A percentile compares a stretch with the other conserved stretches of the same genome.
These are phyloP conservation scores for Sinella curviseta DNA, from an alignment of 1,140 invertebrate species.

Conservation along the genomic window DNA sequence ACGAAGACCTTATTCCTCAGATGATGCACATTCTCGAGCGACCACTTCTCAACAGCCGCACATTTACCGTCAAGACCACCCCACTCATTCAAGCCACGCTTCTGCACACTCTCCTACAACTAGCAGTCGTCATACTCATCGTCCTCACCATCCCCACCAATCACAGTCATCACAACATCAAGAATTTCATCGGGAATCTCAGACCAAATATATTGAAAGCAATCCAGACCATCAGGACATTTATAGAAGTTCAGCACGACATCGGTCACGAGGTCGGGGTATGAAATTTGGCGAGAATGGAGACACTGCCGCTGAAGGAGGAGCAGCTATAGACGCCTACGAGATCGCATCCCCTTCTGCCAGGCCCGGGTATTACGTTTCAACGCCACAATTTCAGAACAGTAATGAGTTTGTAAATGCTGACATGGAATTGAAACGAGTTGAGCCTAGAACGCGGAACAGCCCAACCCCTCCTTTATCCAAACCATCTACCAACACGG, in stretches of 20 bases:
- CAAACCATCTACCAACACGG: not conserved
- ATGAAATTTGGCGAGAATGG: not conserved
- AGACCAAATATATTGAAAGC: not conserved
- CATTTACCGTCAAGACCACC: not conserved
- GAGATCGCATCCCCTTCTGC: not conserved
- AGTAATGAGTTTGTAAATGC: not conserved
- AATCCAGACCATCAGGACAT: not conserved
- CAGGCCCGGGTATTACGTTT: not conserved
- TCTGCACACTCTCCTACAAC: not conserved
- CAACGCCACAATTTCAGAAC: not conserved
- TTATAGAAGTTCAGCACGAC: not conserved
- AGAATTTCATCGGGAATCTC: no score
- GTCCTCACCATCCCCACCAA: not conserved
- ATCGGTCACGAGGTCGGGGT: not conserved
- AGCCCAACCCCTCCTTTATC: not conserved
- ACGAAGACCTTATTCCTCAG: not conserved
- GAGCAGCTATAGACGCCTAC: not conserved
- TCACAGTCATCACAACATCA: not conserved
- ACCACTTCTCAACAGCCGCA: not conserved
- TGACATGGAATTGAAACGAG: not conserved
- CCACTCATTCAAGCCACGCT: not conserved
- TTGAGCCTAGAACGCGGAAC: not conserved
- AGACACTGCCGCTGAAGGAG: not conserved
- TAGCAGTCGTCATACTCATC: not conserved
- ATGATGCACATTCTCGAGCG: not conserved